Base-by-base conservation (phyloP, 1,140 invertebrate genomes). In the Heliconius himera region DNA sequence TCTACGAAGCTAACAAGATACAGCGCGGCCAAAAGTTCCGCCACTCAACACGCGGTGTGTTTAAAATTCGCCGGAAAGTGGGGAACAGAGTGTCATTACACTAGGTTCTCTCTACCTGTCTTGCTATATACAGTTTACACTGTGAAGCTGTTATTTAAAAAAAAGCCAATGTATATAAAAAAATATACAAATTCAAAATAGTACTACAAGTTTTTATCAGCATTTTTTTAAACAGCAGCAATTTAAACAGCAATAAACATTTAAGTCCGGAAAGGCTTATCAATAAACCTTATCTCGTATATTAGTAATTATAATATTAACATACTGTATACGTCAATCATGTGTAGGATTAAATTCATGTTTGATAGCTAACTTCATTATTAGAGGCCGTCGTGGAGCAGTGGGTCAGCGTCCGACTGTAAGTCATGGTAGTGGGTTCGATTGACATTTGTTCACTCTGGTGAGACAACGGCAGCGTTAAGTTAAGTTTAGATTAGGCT, bases 221-320 rank as follows among this genome's bases (percentile, higher is more conserved):
- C 26, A 26, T 29, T 66, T 29, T 66, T 66, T 66, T 29, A 66
- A 66, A 26, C 26, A 66, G 26, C n/a, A 66, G 60, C 60, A 66
- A 66, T 66, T 66, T 66, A 66, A 29, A 16, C 22, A 66, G 26
- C 26, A 11, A 66, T 66, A 66, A 66, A 66, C 22, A 66, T 66
- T 66, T 66, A 66, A 66, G 60, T 29, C 60, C 60, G 60, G 60
- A 66, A 66, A 66, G 60, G 60, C 60, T 66, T 66, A 66, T 66
- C 60, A 26, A 29, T 26, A 26, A 26, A 29, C 60, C 60, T 66
- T 66, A 66, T 66, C 60, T 26, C 60, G 22, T 51, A 29, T 29
- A 66, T 66, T 66, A 66, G 60, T 66, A 66, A 66, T 66, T 66
- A 66, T 66, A 66, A 66, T 66, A 66, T 66, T 66, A 66, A 66